Evolutionary conservation across 2,888 invertebrate species (phyloP), one percentile per base, ranked within the genome.

Genomic region (Drosophila neotestacea): DNA sequence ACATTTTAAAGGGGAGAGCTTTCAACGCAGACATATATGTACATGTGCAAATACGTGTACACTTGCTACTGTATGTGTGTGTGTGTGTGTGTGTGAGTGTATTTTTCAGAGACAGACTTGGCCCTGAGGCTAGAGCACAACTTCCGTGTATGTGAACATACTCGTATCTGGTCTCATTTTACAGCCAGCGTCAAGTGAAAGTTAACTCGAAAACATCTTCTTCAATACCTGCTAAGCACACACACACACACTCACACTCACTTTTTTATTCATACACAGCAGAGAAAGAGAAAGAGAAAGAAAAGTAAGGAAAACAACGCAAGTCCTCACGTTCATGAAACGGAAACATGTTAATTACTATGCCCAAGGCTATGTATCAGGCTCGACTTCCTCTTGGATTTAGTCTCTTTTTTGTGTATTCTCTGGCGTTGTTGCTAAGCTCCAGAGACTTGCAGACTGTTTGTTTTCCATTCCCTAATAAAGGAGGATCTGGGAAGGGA

Each of bases 311-410:
- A 50, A 32, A 41, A 34, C 28, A 39, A 38, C 9, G 28, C 52
- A 55, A 51, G 48, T 54, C 41, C 64, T 56, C 66, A 67, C 69
- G 73, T 64, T 85, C 76, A 55, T 80, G 84, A 77, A 90, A 90
- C 82, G 90, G 88, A 90, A 91, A 85, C 91, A 90, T 90, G 89
- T 90, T 90, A 90, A 90, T 90, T 90, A 88, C 91, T 88, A 77
- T 62, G 90, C 90, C 81, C 90, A 90, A 89, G 90, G 91, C 91
- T 88, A 85, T 83, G 71, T 79, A 71, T 69, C 86, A 67, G 70
- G 59, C 73, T 71, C 72, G 64, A 72, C 86, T 84, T 84, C 69
- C 83, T 78, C 64, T 59, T 66, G 80, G 71, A 85, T 61, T 64
- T 62, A 72, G 55, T 38, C 54, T 58, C 28, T 52, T 54, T 54